Base-by-base conservation (phyloP, 2,888 invertebrate genomes). In the Oxystoma pomonae region DNA sequence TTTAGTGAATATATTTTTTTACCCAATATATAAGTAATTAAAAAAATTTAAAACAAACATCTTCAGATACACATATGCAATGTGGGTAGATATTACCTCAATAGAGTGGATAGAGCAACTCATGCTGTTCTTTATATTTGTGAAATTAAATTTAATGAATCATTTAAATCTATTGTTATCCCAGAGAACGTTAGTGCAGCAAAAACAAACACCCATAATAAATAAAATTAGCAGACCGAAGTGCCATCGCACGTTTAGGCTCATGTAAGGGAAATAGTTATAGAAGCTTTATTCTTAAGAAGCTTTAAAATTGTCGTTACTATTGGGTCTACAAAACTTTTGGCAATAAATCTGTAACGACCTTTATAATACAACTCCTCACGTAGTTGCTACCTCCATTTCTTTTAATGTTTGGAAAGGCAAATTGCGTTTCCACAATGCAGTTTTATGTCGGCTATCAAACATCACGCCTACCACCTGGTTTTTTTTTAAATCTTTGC, bases 391-490 rank as follows among this genome's bases (percentile, higher is more conserved):
- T 53, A 57, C 9, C 57, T 58, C 57, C 50, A 59, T 16, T 57
- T 63, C 57, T 63, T 62, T 64, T 67, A 61, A 58, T 58, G 58
- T 16, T 9, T 56, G 5, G 57, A 59, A 64, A 55, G 60, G 62
- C 64, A 64, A 62, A 66, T 65, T 59, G 59, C 64, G 62, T 57
- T 66, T 57, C 63, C 64, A 65, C 63, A 68, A 65, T 66, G 56
- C 65, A 63, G 65, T 63, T 68, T 68, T 67, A 66, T 62, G 63
- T 63, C 58, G 63, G 62, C 59, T 55, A 35, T 35, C 35, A 35
- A 35, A 76, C 75, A 74, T 76, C 75, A 76, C 76, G 76, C 76
- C 75, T 75, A 71, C 75, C 76, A 76, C 75, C 76, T 76, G 76
- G 76, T 70, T 74, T 76, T 35, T 74, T 71, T 64, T 67, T 68